A percentile compares a stretch with the other conserved stretches of the same genome.
These are phyloP conservation scores for Caloenas nicobarica DNA, from an alignment of 2,113 vertebrate species.

Conservation along the genomic window DNA sequence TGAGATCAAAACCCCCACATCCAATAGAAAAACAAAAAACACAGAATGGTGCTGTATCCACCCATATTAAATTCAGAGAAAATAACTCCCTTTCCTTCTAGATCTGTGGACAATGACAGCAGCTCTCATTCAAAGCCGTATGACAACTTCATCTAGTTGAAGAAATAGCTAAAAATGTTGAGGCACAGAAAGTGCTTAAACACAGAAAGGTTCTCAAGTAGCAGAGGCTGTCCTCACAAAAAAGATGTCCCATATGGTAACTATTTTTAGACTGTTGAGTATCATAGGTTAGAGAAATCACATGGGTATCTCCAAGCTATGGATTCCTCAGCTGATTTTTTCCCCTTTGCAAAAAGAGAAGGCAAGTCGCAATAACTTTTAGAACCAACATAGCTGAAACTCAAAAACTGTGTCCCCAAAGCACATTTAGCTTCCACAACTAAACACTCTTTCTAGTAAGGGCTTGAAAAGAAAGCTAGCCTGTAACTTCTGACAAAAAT, in stretches of 20 bases:
- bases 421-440: not conserved
- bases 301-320: conserved; percentile 14
- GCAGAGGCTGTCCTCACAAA: conserved; percentile 40
- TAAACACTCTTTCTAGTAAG: not conserved
- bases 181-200: conserved; percentile 36
- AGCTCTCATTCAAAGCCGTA: conserved; percentile 18
- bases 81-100: not conserved
- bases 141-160: not conserved
- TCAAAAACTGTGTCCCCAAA: not conserved
- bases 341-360: not conserved
- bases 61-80: not conserved
- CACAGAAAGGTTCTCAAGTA: conserved; percentile 26
- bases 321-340: conserved; percentile 12
- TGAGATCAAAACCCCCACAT: not conserved
- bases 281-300: conserved; percentile 57
- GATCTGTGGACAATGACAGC: not conserved
- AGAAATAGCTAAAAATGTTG: conserved; percentile 38
- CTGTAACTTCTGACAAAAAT: not conserved
- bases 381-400: not conserved
- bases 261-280: conserved; percentile 45
- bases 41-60: not conserved
- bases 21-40: not conserved
- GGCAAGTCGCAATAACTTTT: not conserved
- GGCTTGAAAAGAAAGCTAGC: not conserved
- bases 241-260: conserved; percentile 51